phyloP scores from a whole-genome alignment of 2,888 invertebrate genomes.

The Yponomeuta malinellus region DNA sequence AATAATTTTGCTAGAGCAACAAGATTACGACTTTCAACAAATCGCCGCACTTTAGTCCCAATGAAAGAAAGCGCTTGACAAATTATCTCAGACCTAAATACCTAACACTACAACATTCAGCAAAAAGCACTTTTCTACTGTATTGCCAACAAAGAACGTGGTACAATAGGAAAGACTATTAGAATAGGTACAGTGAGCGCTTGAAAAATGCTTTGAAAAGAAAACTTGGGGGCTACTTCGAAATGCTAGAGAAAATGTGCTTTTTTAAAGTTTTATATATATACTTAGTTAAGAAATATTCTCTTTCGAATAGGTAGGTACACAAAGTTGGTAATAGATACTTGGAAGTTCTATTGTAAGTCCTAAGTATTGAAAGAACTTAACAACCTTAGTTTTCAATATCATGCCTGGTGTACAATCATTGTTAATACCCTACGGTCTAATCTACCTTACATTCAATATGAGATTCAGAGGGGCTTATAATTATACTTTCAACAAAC shows the following conservation, averaged over 20 bases:
- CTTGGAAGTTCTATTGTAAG: too few relatives aligned
- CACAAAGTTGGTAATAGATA: too few relatives aligned
- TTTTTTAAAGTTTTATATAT: too few relatives aligned
- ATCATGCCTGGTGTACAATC: too few relatives aligned
- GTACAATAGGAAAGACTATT: background rate
- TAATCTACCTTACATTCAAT: too few relatives aligned
- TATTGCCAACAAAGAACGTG: background rate
- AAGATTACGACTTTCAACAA: background rate
- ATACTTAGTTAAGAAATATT: too few relatives aligned
- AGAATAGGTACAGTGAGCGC: background rate
- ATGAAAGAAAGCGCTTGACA: background rate
- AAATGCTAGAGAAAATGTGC: background rate
- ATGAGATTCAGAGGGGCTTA: too few relatives aligned
- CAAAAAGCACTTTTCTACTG: background rate
- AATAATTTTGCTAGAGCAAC: background rate
- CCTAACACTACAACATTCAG: background rate
- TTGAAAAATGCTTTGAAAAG: background rate
- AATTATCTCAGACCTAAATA: background rate
- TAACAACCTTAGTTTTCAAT: too few relatives aligned
- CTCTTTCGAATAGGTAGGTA: too few relatives aligned
- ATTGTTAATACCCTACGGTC: too few relatives aligned
- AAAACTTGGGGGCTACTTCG: background rate
- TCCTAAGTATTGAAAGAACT: too few relatives aligned
- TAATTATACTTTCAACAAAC: too few relatives aligned
- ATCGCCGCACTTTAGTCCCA: background rate